These are phyloP conservation scores for Volucella inanis DNA, from an alignment of 2,888 invertebrate genomes.

Conservation along the genomic window DNA sequence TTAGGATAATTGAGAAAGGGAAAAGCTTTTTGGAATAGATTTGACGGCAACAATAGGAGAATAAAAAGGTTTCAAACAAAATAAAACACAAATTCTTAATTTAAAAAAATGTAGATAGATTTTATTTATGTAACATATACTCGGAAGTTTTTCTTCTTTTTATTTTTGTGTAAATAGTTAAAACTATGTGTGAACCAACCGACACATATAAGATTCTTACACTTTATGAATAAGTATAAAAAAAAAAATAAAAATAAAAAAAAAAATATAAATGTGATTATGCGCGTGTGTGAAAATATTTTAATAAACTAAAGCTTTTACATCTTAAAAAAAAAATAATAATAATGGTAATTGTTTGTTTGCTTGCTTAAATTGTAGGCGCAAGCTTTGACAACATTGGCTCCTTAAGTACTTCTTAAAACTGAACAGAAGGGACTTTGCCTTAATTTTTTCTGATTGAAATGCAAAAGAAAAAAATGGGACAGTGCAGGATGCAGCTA, in stretches of 20 bases:
- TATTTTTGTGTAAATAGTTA: slow-evolving; percentile 50
- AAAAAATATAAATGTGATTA: slow-evolving; percentile 24
- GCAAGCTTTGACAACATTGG: slow-evolving; percentile 42
- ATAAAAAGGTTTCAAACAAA: too few species aligned
- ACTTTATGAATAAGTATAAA: background rate
- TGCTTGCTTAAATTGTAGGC: slow-evolving; percentile 19
- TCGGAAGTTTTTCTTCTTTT: background rate
- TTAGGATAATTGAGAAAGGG: too few species aligned
- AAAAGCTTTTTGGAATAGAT: too few species aligned
- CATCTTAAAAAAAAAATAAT: slow-evolving; percentile 28
- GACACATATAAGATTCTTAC: background rate
- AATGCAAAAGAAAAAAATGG: slow-evolving; percentile 27
- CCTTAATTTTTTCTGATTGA: background rate
- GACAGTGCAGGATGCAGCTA: slow-evolving; percentile 21
- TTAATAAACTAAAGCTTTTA: slow-evolving; percentile 35
- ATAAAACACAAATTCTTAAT: too few species aligned
- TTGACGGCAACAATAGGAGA: too few species aligned
- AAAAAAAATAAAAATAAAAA: background rate
- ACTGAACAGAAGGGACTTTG: slow-evolving; percentile 30
- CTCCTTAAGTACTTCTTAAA: slow-evolving; percentile 59
- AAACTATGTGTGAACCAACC: slow-evolving; percentile 22
- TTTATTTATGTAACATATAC: too few species aligned
- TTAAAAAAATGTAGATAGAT: too few species aligned
- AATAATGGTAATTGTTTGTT: background rate
- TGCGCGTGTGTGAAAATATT: slow-evolving; percentile 1